Percentiles rank a stretch among this genome's conserved stretches.
These are phyloP conservation scores for Columbina picui DNA, from an alignment of 2,113 vertebrate genomes.

Conservation along the genomic window DNA sequence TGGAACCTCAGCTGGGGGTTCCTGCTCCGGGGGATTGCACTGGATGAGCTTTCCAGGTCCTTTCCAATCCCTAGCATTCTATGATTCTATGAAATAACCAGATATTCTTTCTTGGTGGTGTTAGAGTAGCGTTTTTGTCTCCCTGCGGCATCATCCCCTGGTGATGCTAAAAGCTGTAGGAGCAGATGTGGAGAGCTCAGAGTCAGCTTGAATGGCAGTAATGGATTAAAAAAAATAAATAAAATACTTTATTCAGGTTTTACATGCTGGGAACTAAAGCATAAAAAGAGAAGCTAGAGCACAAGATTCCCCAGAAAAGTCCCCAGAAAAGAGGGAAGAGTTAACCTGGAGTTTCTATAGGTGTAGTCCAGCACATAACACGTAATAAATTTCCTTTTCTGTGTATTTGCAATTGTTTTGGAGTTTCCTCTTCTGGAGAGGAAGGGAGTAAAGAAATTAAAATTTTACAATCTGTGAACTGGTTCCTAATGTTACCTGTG, in stretches of 20 bases:
- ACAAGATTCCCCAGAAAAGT: background rate
- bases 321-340: background rate
- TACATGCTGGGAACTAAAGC: background rate
- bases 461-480: background rate
- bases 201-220: background rate
- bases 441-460: background rate
- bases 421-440: background rate
- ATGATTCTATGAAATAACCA: too few relatives aligned
- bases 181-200: rapidly evolving
- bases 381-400: background rate
- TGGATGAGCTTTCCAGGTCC: too few relatives aligned
- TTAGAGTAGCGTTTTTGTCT: background rate
- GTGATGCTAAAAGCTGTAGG: background rate
- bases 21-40: too few relatives aligned
- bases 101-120: background rate
- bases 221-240: background rate
- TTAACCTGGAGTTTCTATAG: background rate
- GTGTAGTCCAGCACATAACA: background rate
- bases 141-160: background rate
- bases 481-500: background rate
- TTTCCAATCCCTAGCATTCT: too few relatives aligned
- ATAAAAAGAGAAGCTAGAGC: background rate
- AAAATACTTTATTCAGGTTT: background rate
- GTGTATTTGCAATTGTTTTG: background rate
- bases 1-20: too few relatives aligned